Conservation (phyloP, 2,113 vertebrate species). For the Phyllostomus hastatus region DNA sequence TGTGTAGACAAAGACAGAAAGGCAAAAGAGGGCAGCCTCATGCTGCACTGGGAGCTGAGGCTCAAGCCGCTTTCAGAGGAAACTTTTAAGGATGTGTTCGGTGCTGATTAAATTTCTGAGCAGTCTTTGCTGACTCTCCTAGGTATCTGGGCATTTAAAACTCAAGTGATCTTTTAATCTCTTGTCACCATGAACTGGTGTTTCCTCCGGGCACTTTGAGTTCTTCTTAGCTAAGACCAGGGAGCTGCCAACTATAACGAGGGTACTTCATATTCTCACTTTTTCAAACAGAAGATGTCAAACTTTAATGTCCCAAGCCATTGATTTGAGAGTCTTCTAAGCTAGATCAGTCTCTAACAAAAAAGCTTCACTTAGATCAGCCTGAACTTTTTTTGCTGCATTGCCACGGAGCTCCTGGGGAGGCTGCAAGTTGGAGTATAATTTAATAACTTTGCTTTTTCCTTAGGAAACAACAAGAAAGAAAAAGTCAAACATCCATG, state of each 20-base stretch:
- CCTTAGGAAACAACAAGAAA: slow-evolving; percentile 6
- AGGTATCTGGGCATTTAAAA: slow-evolving; percentile 44
- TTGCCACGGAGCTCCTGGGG: not conserved
- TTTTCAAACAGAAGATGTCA: slow-evolving; percentile 28
- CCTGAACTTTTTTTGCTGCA: not conserved
- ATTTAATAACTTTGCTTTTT: not conserved
- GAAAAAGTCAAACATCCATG: not conserved
- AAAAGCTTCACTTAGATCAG: not conserved
- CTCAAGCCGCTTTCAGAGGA: not conserved
- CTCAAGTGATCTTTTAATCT: slow-evolving; percentile 53
- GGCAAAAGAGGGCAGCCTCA: not conserved
- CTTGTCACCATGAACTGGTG: slow-evolving; percentile 52
- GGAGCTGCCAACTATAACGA: not conserved
- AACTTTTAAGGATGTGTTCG: not conserved
- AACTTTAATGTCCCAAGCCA: slow-evolving; percentile 43
- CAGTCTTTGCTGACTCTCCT: not conserved
- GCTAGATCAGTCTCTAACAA: not conserved
- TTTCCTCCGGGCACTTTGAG: slow-evolving; percentile 69
- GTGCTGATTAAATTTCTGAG: slow-evolving; percentile 39
- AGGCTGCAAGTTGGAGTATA: not conserved
- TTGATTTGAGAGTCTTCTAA: slow-evolving; percentile 32
- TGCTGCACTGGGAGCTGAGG: not conserved
- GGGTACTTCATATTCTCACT: slow-evolving; percentile 7
- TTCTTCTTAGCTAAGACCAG: slow-evolving; percentile 43
- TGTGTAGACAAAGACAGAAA: not conserved